Evolutionary conservation across 2,797 vertebrate genomes (phyloP), one percentile per base, ranked within the genome.

Genomic region (Hoplostethus atlanticus): DNA sequence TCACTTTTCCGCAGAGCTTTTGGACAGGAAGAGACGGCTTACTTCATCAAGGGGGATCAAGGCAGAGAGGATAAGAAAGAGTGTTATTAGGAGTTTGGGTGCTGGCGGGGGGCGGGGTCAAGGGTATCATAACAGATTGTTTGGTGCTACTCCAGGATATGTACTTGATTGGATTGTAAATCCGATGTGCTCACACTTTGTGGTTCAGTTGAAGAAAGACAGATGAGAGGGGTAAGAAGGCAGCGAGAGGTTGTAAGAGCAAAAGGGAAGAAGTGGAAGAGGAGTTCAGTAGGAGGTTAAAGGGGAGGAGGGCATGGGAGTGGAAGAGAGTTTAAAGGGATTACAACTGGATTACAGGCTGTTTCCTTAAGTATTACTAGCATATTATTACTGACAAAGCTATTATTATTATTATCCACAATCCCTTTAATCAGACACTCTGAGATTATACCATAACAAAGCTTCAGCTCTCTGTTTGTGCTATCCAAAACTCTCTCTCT

Each of bases 271-370:
- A 67, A 7, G 25, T 46, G 30, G 47, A 47, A 55, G 6, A 47
- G 31, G 46, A 55, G 30, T 71, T 25, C n/a, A 10, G 4, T 36
- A 28, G 58, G 58, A 60, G 31, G 71, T 48, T 28, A 64, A 65
- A 42, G 40, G 9, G 6, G 61, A 31, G 2, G n/a, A 10, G 15
- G 12, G 4, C 51, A 63, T 54, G 50, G 48, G 52, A 55, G 42
- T 77, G 36, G 69, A 34, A 50, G 65, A 61, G 25, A 40, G 36
- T 38, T 64, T 6, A 17, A 57, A 57, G 3, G 60, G 12, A 72
- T 58, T 63, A 61, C 47, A 65, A 52, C 58, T 64, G 61, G 38
- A 79, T 77, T 61, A 75, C 30, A 50, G 55, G 28, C 46, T 28
- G 53, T 30, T 56, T 60, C 4, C 17, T 50, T 30, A 47, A 55